phyloP scores from a whole-genome alignment of 2,797 vertebrate species.

The Propithecus perrieri region DNA sequence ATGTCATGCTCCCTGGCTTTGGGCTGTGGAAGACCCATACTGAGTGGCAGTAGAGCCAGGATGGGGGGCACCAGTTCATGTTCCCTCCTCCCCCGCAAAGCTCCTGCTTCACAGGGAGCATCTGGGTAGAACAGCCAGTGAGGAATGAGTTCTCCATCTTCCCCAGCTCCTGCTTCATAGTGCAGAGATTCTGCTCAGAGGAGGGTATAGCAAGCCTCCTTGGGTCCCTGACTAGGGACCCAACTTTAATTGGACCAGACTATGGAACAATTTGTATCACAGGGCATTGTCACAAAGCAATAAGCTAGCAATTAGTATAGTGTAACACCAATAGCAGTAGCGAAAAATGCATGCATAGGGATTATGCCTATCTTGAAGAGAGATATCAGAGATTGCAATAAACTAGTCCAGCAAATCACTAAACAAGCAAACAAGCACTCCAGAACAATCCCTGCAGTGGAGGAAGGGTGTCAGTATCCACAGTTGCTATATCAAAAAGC shows the following conservation, averaged over 20 bases:
- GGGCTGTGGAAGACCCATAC: not conserved
- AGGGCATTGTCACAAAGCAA: not conserved
- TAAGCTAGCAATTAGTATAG: not conserved
- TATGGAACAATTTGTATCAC: slow-evolving; percentile 15
- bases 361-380: not conserved
- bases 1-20: not conserved
- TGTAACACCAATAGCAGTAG: not conserved
- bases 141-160: not conserved
- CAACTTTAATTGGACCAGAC: not conserved
- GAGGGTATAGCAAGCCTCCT: not conserved
- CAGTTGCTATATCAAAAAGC: not conserved
- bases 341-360: not conserved
- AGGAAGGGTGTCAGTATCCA: not conserved
- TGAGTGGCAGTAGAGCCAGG: not conserved
- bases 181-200: not conserved
- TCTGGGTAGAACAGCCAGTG: not conserved
- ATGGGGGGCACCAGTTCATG: not conserved
- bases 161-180: not conserved
- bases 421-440: not conserved
- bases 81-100: not conserved
- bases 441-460: not conserved
- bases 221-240: not conserved
- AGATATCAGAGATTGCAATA: not conserved
- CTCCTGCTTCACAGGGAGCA: not conserved
- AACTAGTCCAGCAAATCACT: not conserved